These are phyloP conservation scores for Tenualosa ilisha DNA, from an alignment of 2,797 vertebrate species.

Conservation along the genomic window DNA sequence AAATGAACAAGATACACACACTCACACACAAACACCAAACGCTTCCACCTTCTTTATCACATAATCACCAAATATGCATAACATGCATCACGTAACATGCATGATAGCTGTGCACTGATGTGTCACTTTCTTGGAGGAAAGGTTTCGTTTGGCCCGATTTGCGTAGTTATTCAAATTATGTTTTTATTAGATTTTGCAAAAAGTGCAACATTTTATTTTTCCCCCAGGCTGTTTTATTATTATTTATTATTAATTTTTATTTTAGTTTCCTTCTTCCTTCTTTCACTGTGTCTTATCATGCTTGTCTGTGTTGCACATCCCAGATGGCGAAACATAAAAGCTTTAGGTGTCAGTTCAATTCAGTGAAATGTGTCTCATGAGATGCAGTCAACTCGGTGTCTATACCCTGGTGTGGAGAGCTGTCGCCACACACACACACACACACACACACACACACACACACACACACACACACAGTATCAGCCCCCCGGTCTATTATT, in stretches of 20 bases:
- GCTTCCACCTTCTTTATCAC: background rate
- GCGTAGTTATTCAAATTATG: constrained; percentile 26
- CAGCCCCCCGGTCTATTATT: background rate
- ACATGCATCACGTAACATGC: background rate
- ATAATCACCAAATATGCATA: too few relatives aligned
- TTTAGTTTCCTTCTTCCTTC: too few relatives aligned
- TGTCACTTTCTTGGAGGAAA: constrained; percentile 41
- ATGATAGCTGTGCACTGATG: background rate
- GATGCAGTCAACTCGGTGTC: background rate
- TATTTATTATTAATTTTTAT: background rate
- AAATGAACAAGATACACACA: background rate
- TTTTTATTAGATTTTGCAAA: background rate
- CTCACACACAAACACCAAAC: background rate
- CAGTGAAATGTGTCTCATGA: background rate
- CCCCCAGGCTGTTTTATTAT: too few relatives aligned
- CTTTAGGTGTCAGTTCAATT: background rate
- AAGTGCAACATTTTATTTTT: background rate
- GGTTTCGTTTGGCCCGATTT: constrained; percentile 37
- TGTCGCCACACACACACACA: background rate
- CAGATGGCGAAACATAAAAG: background rate
- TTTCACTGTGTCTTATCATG: background rate
- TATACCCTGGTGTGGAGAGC: background rate
- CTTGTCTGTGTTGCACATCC: background rate
- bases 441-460: background rate
- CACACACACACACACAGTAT: background rate